Conservation (phyloP, 1,140 invertebrate species). For the Frieseomelitta varia region DNA sequence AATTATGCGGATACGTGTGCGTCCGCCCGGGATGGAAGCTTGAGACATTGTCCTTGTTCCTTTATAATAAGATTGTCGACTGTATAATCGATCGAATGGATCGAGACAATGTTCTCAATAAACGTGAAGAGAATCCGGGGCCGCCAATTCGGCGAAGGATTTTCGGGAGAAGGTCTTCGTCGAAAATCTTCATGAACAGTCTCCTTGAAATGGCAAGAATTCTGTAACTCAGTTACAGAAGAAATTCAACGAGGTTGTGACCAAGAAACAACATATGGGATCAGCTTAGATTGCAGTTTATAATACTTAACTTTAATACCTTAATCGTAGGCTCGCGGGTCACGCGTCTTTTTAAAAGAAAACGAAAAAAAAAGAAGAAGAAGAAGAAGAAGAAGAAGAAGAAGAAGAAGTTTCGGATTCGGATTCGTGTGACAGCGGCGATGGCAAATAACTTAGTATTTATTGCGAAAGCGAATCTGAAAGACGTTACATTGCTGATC, state of each 20-base stretch:
- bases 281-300: constrained; percentile 79
- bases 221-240: constrained; percentile 22
- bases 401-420: background rate
- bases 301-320: constrained; percentile 69
- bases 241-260: constrained; percentile 76
- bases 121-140: constrained; percentile 21
- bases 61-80: constrained; percentile 21
- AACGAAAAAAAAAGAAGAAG: background rate
- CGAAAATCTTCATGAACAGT: constrained; percentile 51
- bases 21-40: constrained; percentile 70
- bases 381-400: background rate
- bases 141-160: constrained; percentile 22
- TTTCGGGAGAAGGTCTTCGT: constrained; percentile 47
- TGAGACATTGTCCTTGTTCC: constrained; percentile 33
- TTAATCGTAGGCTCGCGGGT: constrained; percentile 65
- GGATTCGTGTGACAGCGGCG: constrained; percentile 13
- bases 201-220: constrained; percentile 39
- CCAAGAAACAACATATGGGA: constrained; percentile 77
- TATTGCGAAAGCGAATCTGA: constrained; percentile 47
- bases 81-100: background rate
- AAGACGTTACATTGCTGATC: constrained; percentile 47
- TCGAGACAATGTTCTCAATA: constrained; percentile 30
- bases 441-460: constrained; percentile 44
- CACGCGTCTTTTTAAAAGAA: constrained; percentile 36
- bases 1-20: constrained; percentile 59